Percentiles rank a stretch among this genome's conserved stretches.
Conservation (phyloP, 2,113 vertebrate genomes). For the Gracilinanus agilis region DNA sequence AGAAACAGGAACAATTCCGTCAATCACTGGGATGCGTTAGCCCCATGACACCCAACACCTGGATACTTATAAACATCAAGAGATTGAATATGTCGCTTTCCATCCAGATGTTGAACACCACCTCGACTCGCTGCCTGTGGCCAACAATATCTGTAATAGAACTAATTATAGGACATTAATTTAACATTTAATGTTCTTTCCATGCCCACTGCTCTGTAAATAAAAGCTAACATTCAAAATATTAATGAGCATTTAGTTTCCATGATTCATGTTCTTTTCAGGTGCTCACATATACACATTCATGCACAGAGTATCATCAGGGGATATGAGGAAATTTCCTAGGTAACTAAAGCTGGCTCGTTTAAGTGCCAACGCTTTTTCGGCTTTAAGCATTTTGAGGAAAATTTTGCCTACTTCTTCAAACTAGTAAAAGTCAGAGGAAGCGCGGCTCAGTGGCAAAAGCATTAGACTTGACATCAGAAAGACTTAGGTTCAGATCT, state of each 20-base stretch:
- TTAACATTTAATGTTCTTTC: constrained; percentile 28
- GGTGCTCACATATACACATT: not conserved
- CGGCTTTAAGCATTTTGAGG: not conserved
- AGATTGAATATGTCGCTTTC: not conserved
- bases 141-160: constrained; percentile 10
- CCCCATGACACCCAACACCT: not conserved
- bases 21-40: constrained; percentile 9
- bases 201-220: constrained; percentile 6
- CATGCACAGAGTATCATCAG: not conserved
- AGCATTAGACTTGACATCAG: not conserved
- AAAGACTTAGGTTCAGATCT: not conserved
- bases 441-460: not conserved
- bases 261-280: constrained; percentile 21
- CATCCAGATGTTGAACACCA: constrained; percentile 31
- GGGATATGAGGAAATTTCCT: constrained; percentile 1
- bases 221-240: constrained; percentile 30
- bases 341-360: not conserved
- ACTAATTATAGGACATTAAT: constrained; percentile 6
- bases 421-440: not conserved
- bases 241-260: not conserved
- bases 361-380: not conserved
- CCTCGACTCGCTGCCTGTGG: not conserved
- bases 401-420: not conserved
- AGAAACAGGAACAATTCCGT: constrained; percentile 1
- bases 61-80: not conserved